Percentiles rank a stretch among this genome's conserved stretches.
Evolutionary conservation across 2,113 vertebrate genomes (phyloP).

Genomic region (Theristicus caerulescens): DNA sequence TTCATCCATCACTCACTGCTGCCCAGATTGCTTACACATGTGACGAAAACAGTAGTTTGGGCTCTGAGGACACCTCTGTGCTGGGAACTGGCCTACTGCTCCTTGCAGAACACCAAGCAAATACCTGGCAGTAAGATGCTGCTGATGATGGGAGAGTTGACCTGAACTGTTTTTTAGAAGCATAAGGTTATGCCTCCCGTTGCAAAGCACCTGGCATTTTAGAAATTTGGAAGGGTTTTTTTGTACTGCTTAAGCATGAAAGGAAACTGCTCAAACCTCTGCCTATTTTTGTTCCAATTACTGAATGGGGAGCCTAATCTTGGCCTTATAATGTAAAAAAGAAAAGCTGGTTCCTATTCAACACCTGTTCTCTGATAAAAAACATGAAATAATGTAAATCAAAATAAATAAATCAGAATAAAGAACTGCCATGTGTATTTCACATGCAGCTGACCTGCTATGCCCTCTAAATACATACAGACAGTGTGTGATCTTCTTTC

Average conservation of each 20-base stretch:
- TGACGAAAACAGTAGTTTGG: neutral
- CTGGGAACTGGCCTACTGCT: neutral
- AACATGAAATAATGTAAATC: neutral
- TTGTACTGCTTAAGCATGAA: neutral
- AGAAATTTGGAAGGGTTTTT: neutral
- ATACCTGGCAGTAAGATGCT: neutral
- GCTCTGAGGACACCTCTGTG: neutral
- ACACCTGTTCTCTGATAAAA: neutral
- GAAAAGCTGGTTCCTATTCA: neutral
- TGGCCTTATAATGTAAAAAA: neutral
- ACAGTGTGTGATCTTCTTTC: neutral
- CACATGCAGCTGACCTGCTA: neutral
- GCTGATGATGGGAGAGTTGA: neutral
- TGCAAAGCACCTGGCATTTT: neutral
- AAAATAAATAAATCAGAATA: neutral
- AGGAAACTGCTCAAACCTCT: neutral
- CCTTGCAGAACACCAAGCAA: neutral
- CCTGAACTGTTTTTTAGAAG: neutral
- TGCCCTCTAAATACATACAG: neutral
- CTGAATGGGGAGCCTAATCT: neutral
- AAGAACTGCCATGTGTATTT: neutral
- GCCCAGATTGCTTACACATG: neutral
- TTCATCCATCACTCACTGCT: neutral
- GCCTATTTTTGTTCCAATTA: neutral
- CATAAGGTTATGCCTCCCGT: neutral